A percentile compares a stretch with the other conserved stretches of the same genome.
Evolutionary conservation across 2,113 vertebrate species (phyloP).

Genomic region (Rhizomys pruinosus): DNA sequence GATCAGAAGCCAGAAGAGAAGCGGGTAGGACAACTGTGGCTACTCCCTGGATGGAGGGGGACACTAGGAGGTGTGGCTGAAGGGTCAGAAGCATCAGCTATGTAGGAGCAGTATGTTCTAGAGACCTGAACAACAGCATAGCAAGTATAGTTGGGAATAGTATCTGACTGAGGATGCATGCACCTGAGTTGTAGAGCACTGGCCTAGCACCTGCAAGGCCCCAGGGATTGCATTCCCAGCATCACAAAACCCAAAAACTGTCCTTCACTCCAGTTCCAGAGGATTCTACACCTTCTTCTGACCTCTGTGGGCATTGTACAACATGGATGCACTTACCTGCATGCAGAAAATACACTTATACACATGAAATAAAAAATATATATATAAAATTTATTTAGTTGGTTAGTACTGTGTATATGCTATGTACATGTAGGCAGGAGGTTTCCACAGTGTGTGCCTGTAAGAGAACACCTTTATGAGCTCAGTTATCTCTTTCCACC

Average conservation of each 20-base stretch:
- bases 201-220: background rate
- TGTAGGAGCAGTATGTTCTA: background rate
- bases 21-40: background rate
- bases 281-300: too few relatives aligned
- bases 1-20: background rate
- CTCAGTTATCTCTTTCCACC: background rate
- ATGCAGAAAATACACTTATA: too few relatives aligned
- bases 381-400: too few relatives aligned
- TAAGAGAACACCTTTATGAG: background rate
- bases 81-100: background rate
- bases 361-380: too few relatives aligned
- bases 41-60: background rate
- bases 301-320: too few relatives aligned
- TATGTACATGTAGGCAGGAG: background rate
- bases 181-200: background rate
- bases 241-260: too few relatives aligned
- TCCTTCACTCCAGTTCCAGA: too few relatives aligned
- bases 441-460: background rate
- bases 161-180: too few relatives aligned
- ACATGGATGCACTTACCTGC: too few relatives aligned
- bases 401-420: background rate
- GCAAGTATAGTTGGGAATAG: too few relatives aligned
- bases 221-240: background rate
- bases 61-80: fast-evolving
- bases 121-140: too few relatives aligned